Conservation (phyloP, 2,888 invertebrate genomes). For the Leptura quadrifasciata region DNA sequence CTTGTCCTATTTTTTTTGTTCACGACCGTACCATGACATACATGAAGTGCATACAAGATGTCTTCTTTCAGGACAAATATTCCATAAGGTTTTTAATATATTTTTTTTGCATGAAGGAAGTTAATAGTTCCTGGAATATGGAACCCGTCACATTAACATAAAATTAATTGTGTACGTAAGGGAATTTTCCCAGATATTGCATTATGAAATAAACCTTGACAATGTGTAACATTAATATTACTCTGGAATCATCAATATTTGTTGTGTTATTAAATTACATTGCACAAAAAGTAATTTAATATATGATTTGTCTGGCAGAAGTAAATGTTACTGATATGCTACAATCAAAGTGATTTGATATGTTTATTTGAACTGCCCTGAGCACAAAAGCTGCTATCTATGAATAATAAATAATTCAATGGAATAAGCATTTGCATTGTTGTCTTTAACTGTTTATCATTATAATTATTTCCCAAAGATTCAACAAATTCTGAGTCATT, state of each 20-base stretch:
- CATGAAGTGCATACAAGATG: too few relatives aligned
- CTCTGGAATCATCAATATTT: not conserved
- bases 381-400: constrained; percentile 6
- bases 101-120: too few relatives aligned
- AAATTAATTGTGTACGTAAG: too few relatives aligned
- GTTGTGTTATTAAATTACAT: not conserved
- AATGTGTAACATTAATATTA: too few relatives aligned
- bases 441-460: not conserved
- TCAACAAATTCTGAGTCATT: not conserved
- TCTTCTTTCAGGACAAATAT: too few relatives aligned
- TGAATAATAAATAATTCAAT: not conserved
- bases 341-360: constrained; percentile 22
- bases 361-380: constrained; percentile 21
- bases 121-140: too few relatives aligned
- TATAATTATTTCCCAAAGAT: not conserved
- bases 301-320: constrained; percentile 28
- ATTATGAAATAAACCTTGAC: too few relatives aligned
- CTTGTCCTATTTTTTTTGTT: too few relatives aligned
- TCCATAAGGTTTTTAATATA: too few relatives aligned
- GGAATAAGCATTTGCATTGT: not conserved
- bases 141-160: too few relatives aligned
- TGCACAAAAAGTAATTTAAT: not conserved
- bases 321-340: constrained; percentile 10
- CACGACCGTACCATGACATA: too few relatives aligned
- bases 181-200: too few relatives aligned